Evolutionary conservation across 1,140 invertebrate genomes (phyloP).

Genomic region (Ips nitidus): DNA sequence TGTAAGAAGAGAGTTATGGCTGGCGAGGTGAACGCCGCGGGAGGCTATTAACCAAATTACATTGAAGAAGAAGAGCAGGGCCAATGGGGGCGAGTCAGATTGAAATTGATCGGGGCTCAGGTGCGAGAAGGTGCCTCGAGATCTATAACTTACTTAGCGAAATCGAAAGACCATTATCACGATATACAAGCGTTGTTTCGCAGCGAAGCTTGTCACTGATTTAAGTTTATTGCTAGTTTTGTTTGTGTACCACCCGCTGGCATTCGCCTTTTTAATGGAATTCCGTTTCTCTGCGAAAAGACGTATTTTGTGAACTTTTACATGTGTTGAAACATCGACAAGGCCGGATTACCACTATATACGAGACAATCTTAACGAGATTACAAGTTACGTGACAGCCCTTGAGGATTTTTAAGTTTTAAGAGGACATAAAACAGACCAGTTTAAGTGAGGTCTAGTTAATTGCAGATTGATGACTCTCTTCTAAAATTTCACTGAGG

Average conservation of each 20-base stretch:
- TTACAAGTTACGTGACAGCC: no score
- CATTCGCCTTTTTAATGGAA: slow-evolving; percentile 2
- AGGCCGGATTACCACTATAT: no score
- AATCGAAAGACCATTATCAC: slow-evolving; percentile 34
- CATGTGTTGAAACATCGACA: no score
- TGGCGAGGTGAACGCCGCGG: slow-evolving; percentile 47
- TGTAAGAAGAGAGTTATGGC: slow-evolving; percentile 51
- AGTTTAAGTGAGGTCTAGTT: no score
- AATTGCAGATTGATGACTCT: no score
- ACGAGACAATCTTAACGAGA: no score
- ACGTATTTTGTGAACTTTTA: no score
- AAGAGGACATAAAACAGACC: no score
- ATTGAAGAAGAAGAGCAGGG: slow-evolving; percentile 44
- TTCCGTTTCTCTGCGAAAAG: neutral
- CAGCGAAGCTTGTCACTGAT: slow-evolving; percentile 18
- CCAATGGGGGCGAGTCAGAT: slow-evolving; percentile 49
- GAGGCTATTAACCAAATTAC: slow-evolving; percentile 53
- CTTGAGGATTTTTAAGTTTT: no score
- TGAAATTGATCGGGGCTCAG: slow-evolving; percentile 50
- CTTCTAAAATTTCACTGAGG: no score
- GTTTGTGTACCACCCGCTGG: slow-evolving; percentile 4
- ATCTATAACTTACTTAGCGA: slow-evolving; percentile 29
- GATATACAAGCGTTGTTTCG: slow-evolving; percentile 18
- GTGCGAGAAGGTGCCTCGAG: slow-evolving; percentile 37
- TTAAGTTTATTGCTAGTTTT: slow-evolving; percentile 23